A percentile compares a stretch with the other conserved stretches of the same genome.
These are phyloP conservation scores for Notolepis coatsorum DNA, from an alignment of 2,797 vertebrate genomes.

Conservation along the genomic window DNA sequence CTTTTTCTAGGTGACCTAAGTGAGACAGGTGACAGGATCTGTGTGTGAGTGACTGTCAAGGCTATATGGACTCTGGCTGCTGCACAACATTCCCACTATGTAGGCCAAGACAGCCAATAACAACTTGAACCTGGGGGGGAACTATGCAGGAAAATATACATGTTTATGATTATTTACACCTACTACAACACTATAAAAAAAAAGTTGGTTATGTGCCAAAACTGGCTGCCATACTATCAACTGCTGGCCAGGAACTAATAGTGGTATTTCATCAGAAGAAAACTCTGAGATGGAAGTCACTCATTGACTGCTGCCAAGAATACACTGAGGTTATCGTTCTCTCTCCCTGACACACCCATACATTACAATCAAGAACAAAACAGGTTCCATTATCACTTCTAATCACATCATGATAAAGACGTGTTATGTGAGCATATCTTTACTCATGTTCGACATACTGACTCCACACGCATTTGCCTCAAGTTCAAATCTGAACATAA, in stretches of 20 bases:
- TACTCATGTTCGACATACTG: neutral
- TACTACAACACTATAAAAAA: no score
- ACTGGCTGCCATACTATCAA: neutral
- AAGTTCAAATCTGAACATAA: neutral
- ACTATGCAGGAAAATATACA: neutral
- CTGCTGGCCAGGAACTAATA: neutral
- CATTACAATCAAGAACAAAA: neutral
- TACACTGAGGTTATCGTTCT: neutral
- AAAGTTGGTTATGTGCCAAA: no score
- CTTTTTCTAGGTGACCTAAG: no score
- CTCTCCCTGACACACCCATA: neutral
- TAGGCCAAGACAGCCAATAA: neutral
- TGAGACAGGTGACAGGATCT: no score
- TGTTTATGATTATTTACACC: neutral
- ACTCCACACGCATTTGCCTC: neutral
- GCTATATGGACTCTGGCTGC: no score
- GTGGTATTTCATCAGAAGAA: neutral
- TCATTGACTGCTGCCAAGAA: no score
- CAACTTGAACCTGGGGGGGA: neutral
- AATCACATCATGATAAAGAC: neutral
- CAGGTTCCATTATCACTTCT: conserved; percentile 2
- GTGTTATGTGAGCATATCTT: neutral
- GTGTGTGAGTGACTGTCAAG: no score
- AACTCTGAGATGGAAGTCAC: neutral
- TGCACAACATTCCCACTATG: no score